A percentile compares a stretch with the other conserved stretches of the same genome.
phyloP scores from a whole-genome alignment of 2,113 vertebrate species.

The Pristiophorus japonicus region DNA sequence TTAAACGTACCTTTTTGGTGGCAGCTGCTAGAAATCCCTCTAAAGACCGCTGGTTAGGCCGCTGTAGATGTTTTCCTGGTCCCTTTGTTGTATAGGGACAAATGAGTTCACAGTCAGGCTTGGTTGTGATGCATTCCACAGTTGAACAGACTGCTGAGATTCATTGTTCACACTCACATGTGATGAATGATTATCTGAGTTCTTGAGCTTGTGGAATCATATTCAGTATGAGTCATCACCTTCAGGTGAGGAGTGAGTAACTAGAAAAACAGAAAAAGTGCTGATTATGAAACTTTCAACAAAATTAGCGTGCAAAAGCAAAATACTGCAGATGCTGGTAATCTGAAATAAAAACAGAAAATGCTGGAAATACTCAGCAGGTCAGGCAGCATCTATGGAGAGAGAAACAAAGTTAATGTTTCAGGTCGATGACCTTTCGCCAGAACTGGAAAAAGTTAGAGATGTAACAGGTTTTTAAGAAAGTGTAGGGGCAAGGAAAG shows the following conservation, averaged over 20 bases:
- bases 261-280: not conserved
- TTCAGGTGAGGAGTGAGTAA: not conserved
- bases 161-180: not conserved
- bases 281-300: not conserved
- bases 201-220: not conserved
- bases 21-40: not conserved
- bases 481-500: too few relatives aligned
- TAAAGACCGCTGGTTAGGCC: not conserved
- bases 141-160: not conserved
- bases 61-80: not conserved
- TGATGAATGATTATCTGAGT: not conserved
- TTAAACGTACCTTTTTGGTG: not conserved
- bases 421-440: too few relatives aligned
- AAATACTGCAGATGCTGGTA: too few relatives aligned
- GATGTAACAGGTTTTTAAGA: too few relatives aligned
- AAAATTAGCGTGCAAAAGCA: not conserved
- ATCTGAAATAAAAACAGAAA: too few relatives aligned
- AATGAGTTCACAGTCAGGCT: not conserved
- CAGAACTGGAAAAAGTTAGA: too few relatives aligned
- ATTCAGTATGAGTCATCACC: not conserved
- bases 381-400: too few relatives aligned
- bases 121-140: not conserved
- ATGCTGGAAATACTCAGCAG: too few relatives aligned
- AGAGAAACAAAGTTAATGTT: too few relatives aligned
- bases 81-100: not conserved